Evolutionary conservation across 30 jellyfish, hydroid and myxozoan species (phyloP), one percentile per base, ranked within the genome.

Genomic region (Pelagia noctiluca): DNA sequence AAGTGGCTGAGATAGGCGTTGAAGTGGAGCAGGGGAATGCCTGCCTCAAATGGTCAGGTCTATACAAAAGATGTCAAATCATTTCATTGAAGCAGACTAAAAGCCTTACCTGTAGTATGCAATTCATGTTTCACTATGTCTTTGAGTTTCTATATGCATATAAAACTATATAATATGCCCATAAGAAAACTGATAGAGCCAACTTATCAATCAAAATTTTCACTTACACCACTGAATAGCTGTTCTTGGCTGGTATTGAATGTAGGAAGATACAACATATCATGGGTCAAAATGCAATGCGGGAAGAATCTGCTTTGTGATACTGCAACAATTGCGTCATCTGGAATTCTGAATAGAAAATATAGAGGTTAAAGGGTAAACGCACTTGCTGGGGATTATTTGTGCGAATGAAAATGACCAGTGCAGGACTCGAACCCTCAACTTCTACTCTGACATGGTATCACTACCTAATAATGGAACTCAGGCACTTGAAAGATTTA

Each of bases 181-280:
- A 31, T n/a, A 3, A 64, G 5, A 11, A 10, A 10, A 19, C 50
- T 3, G 35, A 7, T 2, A 68, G 33, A 19, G 53, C 24, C 29
- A 30, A 29, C 24, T 7, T 68, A 29, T 5, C 10, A 68, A 42
- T 7, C 19, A n/a, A 21, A 18, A 18, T 1, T 62, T 10, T 50
- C 67, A 93, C 96, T 76, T 57, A 93, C 98, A 35, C 82, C 68
- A 54, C 95, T 85, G 53, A 93, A 76, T 28, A 93, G 91, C 69
- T 80, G 79, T 47, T 93, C 96, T 77, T 93, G 98, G 16, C 93
- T 71, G 0, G 86, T 74, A 35, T 68, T 75, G 50, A 80, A 87
- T 54, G 90, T 77, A n/a, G 90, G 90, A 13, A 93, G 66, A 35
- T 76, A 87, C 63, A 87, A 13, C 12, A 38, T n/a, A 35, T 77